Evolutionary conservation across 2,797 vertebrate species (phyloP).

Genomic region (Hippocampus kuda): DNA sequence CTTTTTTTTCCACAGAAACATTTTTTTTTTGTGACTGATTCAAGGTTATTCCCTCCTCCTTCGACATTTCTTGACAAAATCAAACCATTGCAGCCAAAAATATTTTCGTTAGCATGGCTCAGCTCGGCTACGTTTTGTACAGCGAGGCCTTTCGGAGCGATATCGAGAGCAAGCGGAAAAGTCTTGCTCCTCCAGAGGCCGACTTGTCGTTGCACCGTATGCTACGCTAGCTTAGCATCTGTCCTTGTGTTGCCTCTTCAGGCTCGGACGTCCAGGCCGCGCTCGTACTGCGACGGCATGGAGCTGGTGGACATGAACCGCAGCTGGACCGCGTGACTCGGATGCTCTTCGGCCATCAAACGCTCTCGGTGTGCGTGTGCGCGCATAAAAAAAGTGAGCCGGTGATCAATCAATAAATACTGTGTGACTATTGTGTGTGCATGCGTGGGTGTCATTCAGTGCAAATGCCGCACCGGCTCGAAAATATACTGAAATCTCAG

Average conservation of each 20-base stretch:
- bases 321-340: conserved; percentile 79
- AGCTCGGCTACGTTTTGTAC: background rate
- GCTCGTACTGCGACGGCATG: conserved; percentile 78
- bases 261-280: conserved; percentile 67
- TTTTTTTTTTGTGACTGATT: no score
- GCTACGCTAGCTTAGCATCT: background rate
- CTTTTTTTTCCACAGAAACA: no score
- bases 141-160: background rate
- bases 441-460: no score
- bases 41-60: no score
- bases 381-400: background rate
- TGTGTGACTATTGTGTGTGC: background rate
- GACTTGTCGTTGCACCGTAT: background rate
- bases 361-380: background rate
- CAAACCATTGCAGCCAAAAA: no score
- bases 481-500: no score
- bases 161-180: no score
- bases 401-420: conserved; percentile 1
- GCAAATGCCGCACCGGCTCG: no score
- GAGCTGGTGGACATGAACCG: conserved; percentile 77
- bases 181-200: background rate
- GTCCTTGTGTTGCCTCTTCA: conserved; percentile 35
- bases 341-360: background rate
- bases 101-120: background rate
- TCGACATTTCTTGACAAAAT: no score